Base-by-base conservation (phyloP, 2,888 invertebrate species). In the Tetanocera ferruginea region DNA sequence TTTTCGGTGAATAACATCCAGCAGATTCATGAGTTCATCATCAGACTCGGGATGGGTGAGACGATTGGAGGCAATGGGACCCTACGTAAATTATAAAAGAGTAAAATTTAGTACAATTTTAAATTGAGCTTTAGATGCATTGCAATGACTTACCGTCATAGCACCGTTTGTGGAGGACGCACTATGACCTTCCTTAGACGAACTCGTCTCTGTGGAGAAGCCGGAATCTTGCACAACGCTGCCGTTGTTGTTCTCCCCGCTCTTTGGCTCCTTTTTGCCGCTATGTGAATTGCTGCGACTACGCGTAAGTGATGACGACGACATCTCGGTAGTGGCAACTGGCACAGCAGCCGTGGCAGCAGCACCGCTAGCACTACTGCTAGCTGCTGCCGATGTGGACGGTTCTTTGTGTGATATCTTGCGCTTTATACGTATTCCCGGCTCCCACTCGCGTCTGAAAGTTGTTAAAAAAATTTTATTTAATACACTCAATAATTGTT, bases 121-220 rank as follows among this genome's bases (percentile, higher is more conserved):
- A 25, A 60, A 8, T 55, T 9, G 6, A 0, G 2, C 11, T 28
- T 60, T 3, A 23, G 1, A 25, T 60, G 14, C 19, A 11, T 23
- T 6, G 9, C 57, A n/a, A n/a, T n/a, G n/a, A 82, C 82, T 76
- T 74, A 89, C 92, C 90, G 87, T 90, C 82, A 91, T 89, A 82
- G 91, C 90, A 83, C 91, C 90, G 78, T 92, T 92, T 81, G 93
- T 92, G 77, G 94, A 94, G 28, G 94, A 94, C 67, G 93, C 92
- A 87, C 93, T 93, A 86, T 95, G 95, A 81, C 95, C 94, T 88
- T 94, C 94, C 89, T 94, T 94, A 85, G 94, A 95, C 86, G 94
- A 94, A 75, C 95, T 95, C 73, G 96, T 95, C 90, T 96, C 96
- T 79, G 96, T 96, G 89, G 96, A 96, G 91, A 97, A 97, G 76